Percentiles rank a stretch among this genome's conserved stretches.
Conservation (phyloP, 2,888 invertebrate species). For the Macaria liturata region DNA sequence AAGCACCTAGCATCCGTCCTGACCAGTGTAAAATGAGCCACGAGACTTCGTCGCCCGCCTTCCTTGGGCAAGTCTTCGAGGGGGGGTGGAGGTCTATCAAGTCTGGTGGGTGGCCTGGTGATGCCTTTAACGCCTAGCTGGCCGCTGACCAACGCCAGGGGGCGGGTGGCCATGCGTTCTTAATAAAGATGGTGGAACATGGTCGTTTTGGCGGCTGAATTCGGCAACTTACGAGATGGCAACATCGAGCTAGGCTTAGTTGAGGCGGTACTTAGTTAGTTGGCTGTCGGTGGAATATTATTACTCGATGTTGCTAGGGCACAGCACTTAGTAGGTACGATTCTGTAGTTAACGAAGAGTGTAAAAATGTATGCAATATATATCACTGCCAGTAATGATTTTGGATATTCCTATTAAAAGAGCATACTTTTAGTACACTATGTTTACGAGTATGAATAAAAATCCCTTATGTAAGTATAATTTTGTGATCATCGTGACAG, state of each 20-base stretch:
- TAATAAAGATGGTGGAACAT: constrained; percentile 79
- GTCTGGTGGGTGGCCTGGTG: constrained; percentile 70
- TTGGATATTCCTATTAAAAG: too few relatives aligned
- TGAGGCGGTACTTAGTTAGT: constrained; percentile 26
- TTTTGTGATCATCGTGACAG: too few relatives aligned
- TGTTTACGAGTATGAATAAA: too few relatives aligned
- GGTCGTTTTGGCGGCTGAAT: constrained; percentile 59
- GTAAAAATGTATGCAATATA: too few relatives aligned
- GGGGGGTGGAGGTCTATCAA: constrained; percentile 56
- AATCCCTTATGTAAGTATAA: too few relatives aligned
- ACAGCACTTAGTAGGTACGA: too few relatives aligned
- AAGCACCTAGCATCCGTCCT: constrained; percentile 54
- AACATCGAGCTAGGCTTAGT: constrained; percentile 28
- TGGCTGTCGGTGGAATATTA: too few relatives aligned
- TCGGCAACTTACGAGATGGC: constrained; percentile 27
- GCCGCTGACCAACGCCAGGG: constrained; percentile 79
- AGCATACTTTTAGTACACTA: too few relatives aligned
- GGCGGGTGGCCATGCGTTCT: constrained; percentile 79
- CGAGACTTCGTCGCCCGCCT: constrained; percentile 50
- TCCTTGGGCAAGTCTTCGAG: constrained; percentile 33
- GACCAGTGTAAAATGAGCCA: constrained; percentile 57
- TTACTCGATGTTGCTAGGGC: too few relatives aligned
- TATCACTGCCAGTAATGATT: too few relatives aligned
- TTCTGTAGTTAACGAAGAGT: too few relatives aligned
- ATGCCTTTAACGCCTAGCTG: constrained; percentile 83